These are phyloP conservation scores for Anhinga anhinga DNA, from an alignment of 2,113 vertebrate species.

Conservation along the genomic window DNA sequence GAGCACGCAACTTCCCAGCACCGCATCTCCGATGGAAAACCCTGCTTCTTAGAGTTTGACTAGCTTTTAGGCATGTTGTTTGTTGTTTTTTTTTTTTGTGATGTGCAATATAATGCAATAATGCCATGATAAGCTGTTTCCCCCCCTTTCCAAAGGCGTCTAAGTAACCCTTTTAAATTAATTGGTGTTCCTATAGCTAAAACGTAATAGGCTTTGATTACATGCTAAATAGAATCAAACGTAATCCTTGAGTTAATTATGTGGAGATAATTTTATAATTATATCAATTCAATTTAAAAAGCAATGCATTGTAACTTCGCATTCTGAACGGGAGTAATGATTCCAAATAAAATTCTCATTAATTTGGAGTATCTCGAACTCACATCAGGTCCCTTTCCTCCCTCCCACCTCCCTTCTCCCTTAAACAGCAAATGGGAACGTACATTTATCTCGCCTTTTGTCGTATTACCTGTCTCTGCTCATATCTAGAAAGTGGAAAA, in stretches of 20 bases:
- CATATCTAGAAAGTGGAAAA: conserved; percentile 66
- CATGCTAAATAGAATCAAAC: conserved; percentile 82
- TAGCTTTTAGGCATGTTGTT: neutral
- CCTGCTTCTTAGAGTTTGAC: neutral
- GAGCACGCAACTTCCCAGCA: neutral
- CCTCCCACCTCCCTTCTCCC: conserved; percentile 33
- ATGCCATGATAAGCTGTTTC: neutral
- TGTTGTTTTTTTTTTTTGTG: neutral
- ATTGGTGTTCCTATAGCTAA: conserved; percentile 81
- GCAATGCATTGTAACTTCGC: conserved; percentile 71
- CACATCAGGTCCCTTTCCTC: conserved; percentile 11
- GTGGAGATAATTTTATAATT: conserved; percentile 85
- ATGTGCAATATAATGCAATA: neutral
- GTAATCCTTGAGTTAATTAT: conserved; percentile 84
- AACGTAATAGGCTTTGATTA: conserved; percentile 83
- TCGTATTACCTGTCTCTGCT: conserved; percentile 67
- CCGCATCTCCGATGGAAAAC: neutral
- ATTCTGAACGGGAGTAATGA: conserved; percentile 61
- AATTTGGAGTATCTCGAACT: conserved; percentile 55
- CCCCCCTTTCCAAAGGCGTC: conserved; percentile 41
- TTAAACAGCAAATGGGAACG: conserved; percentile 30
- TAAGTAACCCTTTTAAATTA: conserved; percentile 78
- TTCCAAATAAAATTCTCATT: conserved; percentile 71
- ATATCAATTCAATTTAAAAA: conserved; percentile 81
- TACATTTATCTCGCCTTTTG: conserved; percentile 48